A percentile compares a stretch with the other conserved stretches of the same genome.
phyloP scores from a whole-genome alignment of 2,113 vertebrate genomes.

The Puntigrus tetrazona region DNA sequence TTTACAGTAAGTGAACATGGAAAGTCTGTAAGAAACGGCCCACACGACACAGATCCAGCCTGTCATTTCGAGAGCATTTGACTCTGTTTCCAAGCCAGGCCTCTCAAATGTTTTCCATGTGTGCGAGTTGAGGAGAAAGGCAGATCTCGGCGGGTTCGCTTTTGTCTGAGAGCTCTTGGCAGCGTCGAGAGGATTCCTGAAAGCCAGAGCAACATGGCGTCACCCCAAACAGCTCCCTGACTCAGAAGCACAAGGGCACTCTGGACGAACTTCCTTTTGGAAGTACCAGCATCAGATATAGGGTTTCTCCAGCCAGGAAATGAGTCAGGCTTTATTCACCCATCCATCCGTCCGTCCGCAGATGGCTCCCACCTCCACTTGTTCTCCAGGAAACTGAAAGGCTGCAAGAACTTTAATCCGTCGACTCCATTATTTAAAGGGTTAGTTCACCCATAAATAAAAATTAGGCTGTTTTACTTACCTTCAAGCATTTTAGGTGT shows the following conservation, averaged over 20 bases:
- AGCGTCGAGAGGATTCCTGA: conserved; percentile 64
- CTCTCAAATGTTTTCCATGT: conserved; percentile 40
- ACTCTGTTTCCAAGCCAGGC: background rate
- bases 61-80: conserved; percentile 23
- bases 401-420: conserved; percentile 78
- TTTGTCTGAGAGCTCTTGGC: conserved; percentile 63
- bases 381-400: conserved; percentile 55
- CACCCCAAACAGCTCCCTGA: conserved; percentile 59
- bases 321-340: conserved; percentile 18
- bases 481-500: too few relatives aligned
- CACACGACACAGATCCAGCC: background rate
- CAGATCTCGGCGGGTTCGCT: conserved; percentile 54
- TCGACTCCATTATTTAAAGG: conserved; percentile 79
- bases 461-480: too few relatives aligned
- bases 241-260: conserved; percentile 66
- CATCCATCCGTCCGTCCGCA: background rate
- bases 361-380: background rate
- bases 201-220: conserved; percentile 71
- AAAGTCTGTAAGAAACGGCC: conserved; percentile 17
- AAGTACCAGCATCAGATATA: conserved; percentile 67
- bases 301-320: conserved; percentile 68
- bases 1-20: conserved; percentile 17
- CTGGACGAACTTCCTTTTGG: conserved; percentile 75
- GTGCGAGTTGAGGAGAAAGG: conserved; percentile 61
- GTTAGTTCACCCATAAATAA: too few relatives aligned